Conservation (phyloP, 1,140 invertebrate species). For the Magallana ariakensis region DNA sequence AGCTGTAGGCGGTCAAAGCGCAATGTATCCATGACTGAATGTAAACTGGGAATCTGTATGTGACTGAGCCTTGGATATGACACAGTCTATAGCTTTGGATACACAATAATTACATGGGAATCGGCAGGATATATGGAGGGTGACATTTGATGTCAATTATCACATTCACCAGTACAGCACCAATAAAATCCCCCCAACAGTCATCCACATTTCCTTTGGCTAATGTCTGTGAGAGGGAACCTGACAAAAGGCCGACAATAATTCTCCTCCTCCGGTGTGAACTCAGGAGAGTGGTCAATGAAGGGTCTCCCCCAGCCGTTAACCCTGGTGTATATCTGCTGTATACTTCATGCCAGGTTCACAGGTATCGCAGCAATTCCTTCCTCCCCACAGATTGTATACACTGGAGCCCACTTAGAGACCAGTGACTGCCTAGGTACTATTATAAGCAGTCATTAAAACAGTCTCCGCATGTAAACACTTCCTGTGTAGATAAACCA, state of each 20-base stretch:
- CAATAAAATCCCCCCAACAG: neutral
- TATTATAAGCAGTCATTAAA: too few relatives aligned
- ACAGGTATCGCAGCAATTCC: neutral
- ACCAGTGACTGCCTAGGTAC: too few relatives aligned
- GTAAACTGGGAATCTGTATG: neutral
- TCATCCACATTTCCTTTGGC: constrained; percentile 1
- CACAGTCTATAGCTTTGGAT: too few relatives aligned
- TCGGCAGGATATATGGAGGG: neutral
- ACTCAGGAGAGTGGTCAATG: neutral
- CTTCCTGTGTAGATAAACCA: too few relatives aligned
- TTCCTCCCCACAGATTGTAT: neutral
- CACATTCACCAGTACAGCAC: constrained; percentile 6
- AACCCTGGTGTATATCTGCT: neutral
- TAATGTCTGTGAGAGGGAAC: constrained; percentile 6
- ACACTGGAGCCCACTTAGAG: neutral
- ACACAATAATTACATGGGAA: too few relatives aligned
- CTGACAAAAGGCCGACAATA: neutral
- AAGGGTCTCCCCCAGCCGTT: neutral
- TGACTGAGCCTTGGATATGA: neutral
- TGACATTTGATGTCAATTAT: constrained; percentile 34
- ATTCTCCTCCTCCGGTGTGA: neutral
- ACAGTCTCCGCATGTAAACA: too few relatives aligned
- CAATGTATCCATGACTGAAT: constrained; percentile 6
- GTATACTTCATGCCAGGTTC: neutral
- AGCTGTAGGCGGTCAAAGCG: neutral